Conservation (phyloP, 2,113 vertebrate species). For the Delphinus delphis region DNA sequence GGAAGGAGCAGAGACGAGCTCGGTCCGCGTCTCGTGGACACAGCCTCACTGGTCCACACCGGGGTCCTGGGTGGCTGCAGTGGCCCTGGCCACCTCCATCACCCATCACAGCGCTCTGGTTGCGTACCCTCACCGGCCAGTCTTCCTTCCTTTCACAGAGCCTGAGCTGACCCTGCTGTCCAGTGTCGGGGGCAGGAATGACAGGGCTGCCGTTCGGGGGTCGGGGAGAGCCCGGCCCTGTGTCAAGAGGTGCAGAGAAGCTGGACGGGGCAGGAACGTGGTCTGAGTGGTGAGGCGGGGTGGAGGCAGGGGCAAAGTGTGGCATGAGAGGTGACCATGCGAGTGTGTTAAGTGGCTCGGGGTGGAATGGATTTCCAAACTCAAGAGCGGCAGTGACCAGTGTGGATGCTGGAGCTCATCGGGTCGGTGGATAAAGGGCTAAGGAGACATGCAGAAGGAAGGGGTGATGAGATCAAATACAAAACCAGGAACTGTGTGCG, state of each 20-base stretch:
- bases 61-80: neutral
- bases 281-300: neutral
- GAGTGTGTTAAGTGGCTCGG: slow-evolving; percentile 37
- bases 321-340: slow-evolving; percentile 30
- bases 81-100: neutral
- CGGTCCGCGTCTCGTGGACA: fast-evolving
- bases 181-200: neutral
- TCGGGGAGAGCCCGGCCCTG: neutral
- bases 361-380: slow-evolving; percentile 64
- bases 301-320: neutral
- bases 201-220: neutral
- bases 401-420: neutral
- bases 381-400: slow-evolving; percentile 52
- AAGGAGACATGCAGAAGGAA: slow-evolving; percentile 42
- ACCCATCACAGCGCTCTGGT: neutral
- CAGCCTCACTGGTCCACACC: neutral
- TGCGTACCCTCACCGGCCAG: neutral
- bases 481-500: neutral
- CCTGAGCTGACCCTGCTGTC: neutral
- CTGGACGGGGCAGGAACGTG: neutral
- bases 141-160: neutral
- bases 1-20: neutral
- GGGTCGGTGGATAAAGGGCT: neutral
- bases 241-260: neutral
- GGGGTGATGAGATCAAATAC: neutral